phyloP scores from a whole-genome alignment of 2,113 vertebrate species.

The Addax nasomaculatus region DNA sequence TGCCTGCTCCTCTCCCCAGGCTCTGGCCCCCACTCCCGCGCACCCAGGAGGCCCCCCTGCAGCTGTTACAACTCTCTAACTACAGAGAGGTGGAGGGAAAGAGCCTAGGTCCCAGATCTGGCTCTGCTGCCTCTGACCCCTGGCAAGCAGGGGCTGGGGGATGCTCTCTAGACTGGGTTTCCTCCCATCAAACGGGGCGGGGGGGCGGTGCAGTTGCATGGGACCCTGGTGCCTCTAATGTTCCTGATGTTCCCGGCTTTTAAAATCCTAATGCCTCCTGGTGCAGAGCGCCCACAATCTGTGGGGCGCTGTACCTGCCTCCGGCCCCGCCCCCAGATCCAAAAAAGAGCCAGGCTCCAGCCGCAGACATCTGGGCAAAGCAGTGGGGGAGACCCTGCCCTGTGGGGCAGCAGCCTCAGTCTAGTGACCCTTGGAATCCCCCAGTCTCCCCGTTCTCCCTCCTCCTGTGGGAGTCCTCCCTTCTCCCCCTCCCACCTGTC shows the following conservation, averaged over 20 bases:
- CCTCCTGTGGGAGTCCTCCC: not conserved
- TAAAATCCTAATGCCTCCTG: not conserved
- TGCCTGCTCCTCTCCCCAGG: slow-evolving; percentile 45
- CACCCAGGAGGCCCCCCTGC: slow-evolving; percentile 50
- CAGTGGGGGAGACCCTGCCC: not conserved
- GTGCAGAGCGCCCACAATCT: not conserved
- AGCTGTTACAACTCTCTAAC: slow-evolving; percentile 51
- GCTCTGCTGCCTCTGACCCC: not conserved
- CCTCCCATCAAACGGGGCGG: not conserved
- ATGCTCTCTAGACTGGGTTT: not conserved
- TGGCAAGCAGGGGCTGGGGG: not conserved
- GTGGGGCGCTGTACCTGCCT: not conserved
- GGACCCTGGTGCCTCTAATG: not conserved
- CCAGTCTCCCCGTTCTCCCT: not conserved
- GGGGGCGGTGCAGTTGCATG: not conserved
- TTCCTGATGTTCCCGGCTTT: not conserved
- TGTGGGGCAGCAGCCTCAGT: not conserved
- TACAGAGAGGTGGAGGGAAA: not conserved
- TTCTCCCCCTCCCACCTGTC: not conserved
- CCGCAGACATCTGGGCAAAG: not conserved
- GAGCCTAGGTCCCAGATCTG: not conserved
- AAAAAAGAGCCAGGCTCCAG: not conserved
- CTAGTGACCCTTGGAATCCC: not conserved
- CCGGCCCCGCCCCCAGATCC: slow-evolving; percentile 6
- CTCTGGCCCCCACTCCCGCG: not conserved